phyloP scores from a whole-genome alignment of 1,140 invertebrate species.

The Drosophila ambigua region DNA sequence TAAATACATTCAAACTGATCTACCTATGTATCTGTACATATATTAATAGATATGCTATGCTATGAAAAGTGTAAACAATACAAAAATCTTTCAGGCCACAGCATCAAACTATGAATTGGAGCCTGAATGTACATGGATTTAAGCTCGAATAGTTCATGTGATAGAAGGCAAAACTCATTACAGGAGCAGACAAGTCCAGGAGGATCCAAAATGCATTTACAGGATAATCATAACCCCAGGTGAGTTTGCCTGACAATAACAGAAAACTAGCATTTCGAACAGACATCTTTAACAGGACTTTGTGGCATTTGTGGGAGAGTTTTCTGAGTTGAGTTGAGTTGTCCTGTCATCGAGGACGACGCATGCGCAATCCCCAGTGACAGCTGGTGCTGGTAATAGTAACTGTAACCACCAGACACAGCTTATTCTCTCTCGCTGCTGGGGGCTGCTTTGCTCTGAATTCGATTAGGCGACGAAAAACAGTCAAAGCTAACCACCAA shows the following conservation, averaged over 20 bases:
- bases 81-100: not conserved
- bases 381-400: constrained; percentile 10
- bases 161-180: not conserved
- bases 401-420: too few species aligned
- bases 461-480: constrained; percentile 20
- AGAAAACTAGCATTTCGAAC: not conserved
- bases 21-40: not conserved
- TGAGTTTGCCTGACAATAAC: constrained; percentile 20
- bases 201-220: constrained; percentile 59
- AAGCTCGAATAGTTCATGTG: too few species aligned
- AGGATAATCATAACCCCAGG: constrained; percentile 48
- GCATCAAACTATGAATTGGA: too few species aligned
- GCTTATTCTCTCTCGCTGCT: constrained; percentile 10
- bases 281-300: not conserved
- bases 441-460: constrained; percentile 3
- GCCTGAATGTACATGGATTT: not conserved
- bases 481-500: constrained; percentile 41
- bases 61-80: not conserved
- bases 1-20: too few species aligned
- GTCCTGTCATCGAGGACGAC: not conserved
- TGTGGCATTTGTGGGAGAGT: not conserved
- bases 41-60: not conserved
- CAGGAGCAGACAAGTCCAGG: not conserved
- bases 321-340: not conserved
- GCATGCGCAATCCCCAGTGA: constrained; percentile 16